Percentiles rank a stretch among this genome's conserved stretches.
phyloP scores from a whole-genome alignment of 2,888 invertebrate species.

The Eupithecia centaureata region DNA sequence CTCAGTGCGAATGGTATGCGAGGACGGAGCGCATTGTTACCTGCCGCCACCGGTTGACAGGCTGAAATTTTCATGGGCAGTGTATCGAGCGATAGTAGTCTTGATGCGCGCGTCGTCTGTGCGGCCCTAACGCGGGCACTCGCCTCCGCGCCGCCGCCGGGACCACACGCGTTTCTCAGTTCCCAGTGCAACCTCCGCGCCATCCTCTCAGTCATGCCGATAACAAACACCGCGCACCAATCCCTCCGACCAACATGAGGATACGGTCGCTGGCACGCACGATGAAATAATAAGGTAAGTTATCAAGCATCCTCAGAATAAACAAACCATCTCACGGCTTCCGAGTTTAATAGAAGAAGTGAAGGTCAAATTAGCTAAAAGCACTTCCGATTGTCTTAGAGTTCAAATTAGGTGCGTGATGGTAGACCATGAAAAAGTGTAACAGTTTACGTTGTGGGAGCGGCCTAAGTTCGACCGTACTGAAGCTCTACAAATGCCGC shows the following conservation, averaged over 20 bases:
- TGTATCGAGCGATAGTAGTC: slow-evolving; percentile 74
- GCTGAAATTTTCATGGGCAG: slow-evolving; percentile 83
- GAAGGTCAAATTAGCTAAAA: slow-evolving; percentile 22
- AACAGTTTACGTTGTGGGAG: slow-evolving; percentile 63
- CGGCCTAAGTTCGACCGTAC: slow-evolving; percentile 66
- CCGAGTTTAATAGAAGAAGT: not conserved
- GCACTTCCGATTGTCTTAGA: slow-evolving; percentile 32
- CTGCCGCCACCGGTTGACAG: slow-evolving; percentile 81
- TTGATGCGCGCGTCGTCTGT: slow-evolving; percentile 64
- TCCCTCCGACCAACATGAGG: slow-evolving; percentile 67
- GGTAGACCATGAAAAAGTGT: slow-evolving; percentile 37
- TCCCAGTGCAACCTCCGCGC: slow-evolving; percentile 36
- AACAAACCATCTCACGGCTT: slow-evolving; percentile 3
- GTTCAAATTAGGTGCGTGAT: slow-evolving; percentile 36
- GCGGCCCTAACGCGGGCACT: slow-evolving; percentile 58
- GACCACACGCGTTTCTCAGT: not conserved
- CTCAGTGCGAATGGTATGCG: slow-evolving; percentile 38
- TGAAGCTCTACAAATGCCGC: slow-evolving; percentile 80
- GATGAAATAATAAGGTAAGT: slow-evolving; percentile 81
- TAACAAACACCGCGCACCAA: slow-evolving; percentile 58
- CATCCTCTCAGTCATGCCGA: slow-evolving; percentile 61
- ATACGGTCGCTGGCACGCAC: slow-evolving; percentile 62
- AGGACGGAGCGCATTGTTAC: slow-evolving; percentile 52
- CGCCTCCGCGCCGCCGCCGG: slow-evolving; percentile 42
- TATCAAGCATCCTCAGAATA: slow-evolving; percentile 11